phyloP scores from a whole-genome alignment of 2,113 vertebrate genomes.

The Steatornis caripensis region DNA sequence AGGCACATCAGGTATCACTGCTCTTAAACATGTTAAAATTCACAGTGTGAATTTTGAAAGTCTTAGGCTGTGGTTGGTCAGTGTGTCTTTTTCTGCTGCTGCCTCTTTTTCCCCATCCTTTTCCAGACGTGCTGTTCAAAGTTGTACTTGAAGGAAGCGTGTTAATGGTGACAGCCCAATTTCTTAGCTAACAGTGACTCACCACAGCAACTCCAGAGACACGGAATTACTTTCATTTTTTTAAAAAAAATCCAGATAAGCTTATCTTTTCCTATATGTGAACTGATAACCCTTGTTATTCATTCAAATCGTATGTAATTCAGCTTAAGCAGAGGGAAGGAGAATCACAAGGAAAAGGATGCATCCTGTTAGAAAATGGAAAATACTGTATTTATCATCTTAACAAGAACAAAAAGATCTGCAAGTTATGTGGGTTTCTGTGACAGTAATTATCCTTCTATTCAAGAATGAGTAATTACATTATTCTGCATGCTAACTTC shows the following conservation, averaged over 20 bases:
- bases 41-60: background rate
- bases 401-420: constrained; percentile 64
- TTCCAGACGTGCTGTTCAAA: background rate
- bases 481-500: constrained; percentile 45
- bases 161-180: background rate
- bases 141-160: background rate
- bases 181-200: background rate
- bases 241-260: background rate
- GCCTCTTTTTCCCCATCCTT: background rate
- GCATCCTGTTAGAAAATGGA: constrained; percentile 33
- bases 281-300: background rate
- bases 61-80: background rate
- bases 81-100: background rate
- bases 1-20: fast-evolving
- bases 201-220: background rate
- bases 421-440: constrained; percentile 56
- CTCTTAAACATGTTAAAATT: background rate
- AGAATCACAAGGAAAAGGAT: constrained; percentile 28
- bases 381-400: constrained; percentile 61
- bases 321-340: background rate
- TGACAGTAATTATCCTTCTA: constrained; percentile 57
- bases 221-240: background rate
- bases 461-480: constrained; percentile 62
- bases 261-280: background rate
- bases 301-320: constrained; percentile 20